phyloP scores from a whole-genome alignment of 2,113 vertebrate species.

The Heterocephalus glaber region DNA sequence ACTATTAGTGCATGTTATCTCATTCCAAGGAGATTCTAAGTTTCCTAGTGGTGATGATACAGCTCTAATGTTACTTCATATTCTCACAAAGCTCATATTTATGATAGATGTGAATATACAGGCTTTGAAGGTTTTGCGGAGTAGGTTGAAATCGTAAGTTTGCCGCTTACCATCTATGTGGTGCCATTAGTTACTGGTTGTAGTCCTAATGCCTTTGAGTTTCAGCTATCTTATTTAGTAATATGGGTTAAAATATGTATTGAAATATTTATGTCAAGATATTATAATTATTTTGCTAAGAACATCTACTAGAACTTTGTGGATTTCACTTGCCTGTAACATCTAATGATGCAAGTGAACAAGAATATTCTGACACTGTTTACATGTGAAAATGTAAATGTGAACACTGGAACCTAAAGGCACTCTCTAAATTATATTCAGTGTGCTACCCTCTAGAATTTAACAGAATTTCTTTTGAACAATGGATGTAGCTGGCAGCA shows the following conservation, averaged over 20 bases:
- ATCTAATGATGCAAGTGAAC: neutral
- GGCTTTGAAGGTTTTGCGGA: neutral
- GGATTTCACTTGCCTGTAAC: constrained; percentile 12
- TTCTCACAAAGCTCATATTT: neutral
- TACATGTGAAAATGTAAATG: neutral
- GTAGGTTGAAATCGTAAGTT: neutral
- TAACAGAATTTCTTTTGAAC: constrained; percentile 51
- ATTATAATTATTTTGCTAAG: neutral
- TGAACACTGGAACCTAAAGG: neutral
- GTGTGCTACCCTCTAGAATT: neutral
- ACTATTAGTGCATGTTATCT: neutral
- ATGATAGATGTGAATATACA: neutral
- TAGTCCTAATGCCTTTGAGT: neutral
- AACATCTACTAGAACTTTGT: constrained; percentile 8
- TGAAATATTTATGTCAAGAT: constrained; percentile 13
- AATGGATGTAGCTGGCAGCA: neutral
- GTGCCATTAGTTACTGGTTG: neutral
- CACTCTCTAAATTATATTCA: constrained; percentile 39
- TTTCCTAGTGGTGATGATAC: neutral
- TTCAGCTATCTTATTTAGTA: neutral
- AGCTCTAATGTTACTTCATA: neutral
- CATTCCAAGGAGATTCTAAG: neutral
- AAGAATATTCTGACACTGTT: constrained; percentile 31
- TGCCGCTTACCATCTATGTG: neutral
- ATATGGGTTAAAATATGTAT: neutral